Evolutionary conservation across 2,888 invertebrate species (phyloP).

Genomic region (Drosophila melanosoma): DNA sequence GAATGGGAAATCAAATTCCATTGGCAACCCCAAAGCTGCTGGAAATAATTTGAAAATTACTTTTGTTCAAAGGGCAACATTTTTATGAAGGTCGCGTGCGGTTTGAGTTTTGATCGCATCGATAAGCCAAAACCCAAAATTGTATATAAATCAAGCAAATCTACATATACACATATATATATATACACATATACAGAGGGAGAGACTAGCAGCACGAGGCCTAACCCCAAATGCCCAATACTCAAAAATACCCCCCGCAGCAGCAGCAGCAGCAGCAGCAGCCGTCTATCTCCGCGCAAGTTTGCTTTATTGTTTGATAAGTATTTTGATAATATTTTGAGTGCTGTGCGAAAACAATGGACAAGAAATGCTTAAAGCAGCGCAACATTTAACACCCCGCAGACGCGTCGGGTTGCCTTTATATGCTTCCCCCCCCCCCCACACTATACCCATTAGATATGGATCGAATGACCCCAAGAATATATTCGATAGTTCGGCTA

Average conservation of each 20-base stretch:
- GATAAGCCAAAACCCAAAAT: conserved; percentile 51
- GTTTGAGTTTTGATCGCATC: conserved; percentile 64
- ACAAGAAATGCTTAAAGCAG: conserved; percentile 25
- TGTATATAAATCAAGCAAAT: conserved; percentile 71
- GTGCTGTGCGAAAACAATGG: conserved; percentile 60
- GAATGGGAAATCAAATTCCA: conserved; percentile 57
- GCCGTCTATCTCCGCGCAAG: conserved; percentile 17
- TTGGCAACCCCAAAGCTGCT: conserved; percentile 66
- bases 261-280: conserved; percentile 5
- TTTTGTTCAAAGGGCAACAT: conserved; percentile 57
- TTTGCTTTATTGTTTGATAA: conserved; percentile 79
- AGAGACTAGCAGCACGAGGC: conserved; percentile 13
- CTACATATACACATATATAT: conserved; percentile 49
- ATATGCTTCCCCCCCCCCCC: not conserved
- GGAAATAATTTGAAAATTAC: conserved; percentile 83
- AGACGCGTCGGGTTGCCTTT: conserved; percentile 10
- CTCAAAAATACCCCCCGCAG: conserved; percentile 14
- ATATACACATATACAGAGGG: not conserved
- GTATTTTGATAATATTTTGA: conserved; percentile 76
- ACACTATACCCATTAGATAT: not conserved
- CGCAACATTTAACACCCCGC: conserved; percentile 65
- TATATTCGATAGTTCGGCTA: not conserved
- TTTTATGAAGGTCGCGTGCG: conserved; percentile 84
- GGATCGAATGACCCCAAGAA: not conserved
- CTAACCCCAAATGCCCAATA: conserved; percentile 55